Percentiles rank a stretch among this genome's conserved stretches.
phyloP scores from a whole-genome alignment of 2,888 invertebrate species.

The Acleris emargana region DNA sequence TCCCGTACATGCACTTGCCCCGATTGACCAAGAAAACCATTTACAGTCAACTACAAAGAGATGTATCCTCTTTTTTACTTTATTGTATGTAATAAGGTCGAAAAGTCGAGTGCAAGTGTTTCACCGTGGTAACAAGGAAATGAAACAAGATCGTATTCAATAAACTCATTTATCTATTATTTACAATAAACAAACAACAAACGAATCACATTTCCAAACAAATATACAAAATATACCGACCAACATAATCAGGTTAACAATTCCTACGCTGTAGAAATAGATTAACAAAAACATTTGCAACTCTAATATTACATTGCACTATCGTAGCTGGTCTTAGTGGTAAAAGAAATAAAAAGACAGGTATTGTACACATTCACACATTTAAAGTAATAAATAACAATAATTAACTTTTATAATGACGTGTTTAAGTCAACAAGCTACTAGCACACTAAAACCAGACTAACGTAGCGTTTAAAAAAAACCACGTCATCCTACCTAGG shows the following conservation, averaged over 20 bases:
- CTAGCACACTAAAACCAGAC: constrained; percentile 44
- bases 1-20: too few relatives aligned
- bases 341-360: neutral
- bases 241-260: constrained; percentile 63
- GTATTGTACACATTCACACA: neutral
- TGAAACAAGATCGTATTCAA: constrained; percentile 52
- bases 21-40: too few relatives aligned
- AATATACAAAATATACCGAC: constrained; percentile 69
- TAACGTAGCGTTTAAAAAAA: constrained; percentile 42
- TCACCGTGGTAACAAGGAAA: neutral
- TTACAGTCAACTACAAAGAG: too few relatives aligned
- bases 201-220: constrained; percentile 69
- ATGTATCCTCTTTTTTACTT: too few relatives aligned
- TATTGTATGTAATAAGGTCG: too few relatives aligned
- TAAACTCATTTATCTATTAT: constrained; percentile 79
- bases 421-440: constrained; percentile 6
- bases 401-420: constrained; percentile 1
- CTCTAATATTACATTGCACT: constrained; percentile 27
- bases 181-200: constrained; percentile 79
- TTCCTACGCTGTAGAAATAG: constrained; percentile 70
- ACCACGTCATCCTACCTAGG: constrained; percentile 50
- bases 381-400: constrained; percentile 3
- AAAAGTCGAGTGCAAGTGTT: too few relatives aligned
- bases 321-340: constrained; percentile 19
- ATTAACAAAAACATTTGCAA: constrained; percentile 50